Evolutionary conservation across 1,140 invertebrate species (phyloP).

Genomic region (Akabosia matsudoensis): DNA sequence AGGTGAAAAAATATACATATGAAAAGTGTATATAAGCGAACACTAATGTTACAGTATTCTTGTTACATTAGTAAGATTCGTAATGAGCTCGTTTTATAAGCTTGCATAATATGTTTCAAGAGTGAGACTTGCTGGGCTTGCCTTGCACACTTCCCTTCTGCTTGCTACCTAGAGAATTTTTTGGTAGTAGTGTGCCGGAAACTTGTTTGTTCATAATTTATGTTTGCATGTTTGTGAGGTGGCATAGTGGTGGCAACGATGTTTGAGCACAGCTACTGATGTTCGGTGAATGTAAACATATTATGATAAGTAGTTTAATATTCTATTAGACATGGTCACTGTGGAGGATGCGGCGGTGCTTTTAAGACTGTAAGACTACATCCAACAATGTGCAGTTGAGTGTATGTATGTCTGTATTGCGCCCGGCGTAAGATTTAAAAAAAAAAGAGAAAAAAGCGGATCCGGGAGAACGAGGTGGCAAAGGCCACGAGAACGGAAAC

Average conservation of each 20-base stretch:
- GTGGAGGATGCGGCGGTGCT: not conserved
- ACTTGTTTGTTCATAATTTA: conserved; percentile 20
- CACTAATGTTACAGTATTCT: too few relatives aligned
- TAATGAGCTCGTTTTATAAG: not conserved
- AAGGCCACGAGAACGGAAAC: conserved; percentile 16
- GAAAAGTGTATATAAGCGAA: not conserved
- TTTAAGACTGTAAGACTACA: too few relatives aligned
- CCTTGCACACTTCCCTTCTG: conserved; percentile 3
- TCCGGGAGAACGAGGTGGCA: not conserved
- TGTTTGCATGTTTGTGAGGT: not conserved
- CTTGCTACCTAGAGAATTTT: not conserved
- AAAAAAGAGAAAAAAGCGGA: not conserved
- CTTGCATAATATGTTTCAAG: not conserved
- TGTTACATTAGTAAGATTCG: not conserved
- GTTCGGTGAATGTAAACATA: not conserved
- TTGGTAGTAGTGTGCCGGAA: conserved; percentile 22
- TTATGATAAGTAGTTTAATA: conserved; percentile 3
- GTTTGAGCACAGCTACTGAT: not conserved
- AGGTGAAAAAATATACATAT: not conserved
- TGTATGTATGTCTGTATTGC: not conserved
- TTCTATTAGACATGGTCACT: not conserved
- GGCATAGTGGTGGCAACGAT: not conserved
- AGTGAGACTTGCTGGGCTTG: not conserved
- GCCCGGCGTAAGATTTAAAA: not conserved
- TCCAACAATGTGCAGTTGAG: not conserved